Evolutionary conservation across 1,140 invertebrate genomes (phyloP).

Genomic region (Saxidomus purpurata): DNA sequence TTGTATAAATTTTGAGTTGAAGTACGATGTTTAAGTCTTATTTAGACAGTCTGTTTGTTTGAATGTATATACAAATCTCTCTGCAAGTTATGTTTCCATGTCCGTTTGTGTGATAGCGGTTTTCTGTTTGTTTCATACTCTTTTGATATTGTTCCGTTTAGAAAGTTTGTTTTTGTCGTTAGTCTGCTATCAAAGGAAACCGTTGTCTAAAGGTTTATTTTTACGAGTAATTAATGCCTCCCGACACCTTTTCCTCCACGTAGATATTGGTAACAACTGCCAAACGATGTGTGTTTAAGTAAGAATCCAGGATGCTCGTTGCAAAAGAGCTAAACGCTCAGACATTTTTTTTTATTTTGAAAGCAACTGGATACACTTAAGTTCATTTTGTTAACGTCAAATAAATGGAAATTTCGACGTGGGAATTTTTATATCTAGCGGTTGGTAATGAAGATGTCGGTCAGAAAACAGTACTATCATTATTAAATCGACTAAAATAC

Average conservation of each 20-base stretch:
- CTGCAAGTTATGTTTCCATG: not conserved
- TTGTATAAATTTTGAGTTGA: not conserved
- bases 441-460: too few relatives aligned
- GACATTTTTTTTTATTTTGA: not conserved
- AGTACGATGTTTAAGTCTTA: conserved; percentile 10
- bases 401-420: too few relatives aligned
- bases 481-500: too few relatives aligned
- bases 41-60: conserved; percentile 45
- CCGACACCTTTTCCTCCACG: conserved; percentile 11
- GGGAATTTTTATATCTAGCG: too few relatives aligned
- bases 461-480: too few relatives aligned
- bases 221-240: conserved; percentile 45
- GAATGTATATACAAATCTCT: conserved; percentile 39
- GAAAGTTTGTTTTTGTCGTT: conserved; percentile 50
- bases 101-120: not conserved
- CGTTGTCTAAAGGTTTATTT: conserved; percentile 42
- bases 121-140: conserved; percentile 35
- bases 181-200: conserved; percentile 32
- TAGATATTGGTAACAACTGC: not conserved
- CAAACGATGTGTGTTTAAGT: conserved; percentile 38
- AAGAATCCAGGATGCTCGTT: not conserved
- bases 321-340: not conserved
- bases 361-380: too few relatives aligned
- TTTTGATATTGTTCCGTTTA: conserved; percentile 51
- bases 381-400: too few relatives aligned